phyloP scores from a whole-genome alignment of 2,113 vertebrate genomes.

The Bufo gargarizans region DNA sequence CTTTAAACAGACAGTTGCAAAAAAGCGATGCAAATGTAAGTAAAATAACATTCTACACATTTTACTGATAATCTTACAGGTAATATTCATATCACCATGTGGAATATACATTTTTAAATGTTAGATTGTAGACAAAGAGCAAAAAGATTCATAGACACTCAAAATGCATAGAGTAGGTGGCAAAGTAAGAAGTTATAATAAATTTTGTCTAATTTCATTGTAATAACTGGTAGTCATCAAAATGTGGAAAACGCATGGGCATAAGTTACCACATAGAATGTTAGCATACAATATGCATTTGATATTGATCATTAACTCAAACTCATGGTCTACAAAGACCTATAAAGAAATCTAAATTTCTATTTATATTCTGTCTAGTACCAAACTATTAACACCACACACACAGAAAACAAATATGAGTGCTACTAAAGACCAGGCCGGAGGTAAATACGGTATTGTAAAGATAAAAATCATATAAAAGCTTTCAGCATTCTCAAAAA shows the following conservation, averaged over 20 bases:
- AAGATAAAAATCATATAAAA: neutral
- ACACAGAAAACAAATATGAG: neutral
- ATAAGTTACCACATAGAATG: neutral
- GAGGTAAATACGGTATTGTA: too few species aligned
- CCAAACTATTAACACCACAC: neutral
- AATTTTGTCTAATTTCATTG: neutral
- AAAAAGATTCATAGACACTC: neutral
- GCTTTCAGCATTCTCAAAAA: neutral
- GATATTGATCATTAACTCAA: neutral
- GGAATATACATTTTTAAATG: neutral
- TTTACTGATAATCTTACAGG: neutral
- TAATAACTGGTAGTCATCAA: neutral
- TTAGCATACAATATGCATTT: neutral
- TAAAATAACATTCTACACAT: neutral
- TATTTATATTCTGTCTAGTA: neutral
- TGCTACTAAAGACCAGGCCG: neutral
- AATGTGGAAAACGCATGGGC: neutral
- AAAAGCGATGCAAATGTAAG: slow-evolving; percentile 72
- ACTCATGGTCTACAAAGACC: neutral
- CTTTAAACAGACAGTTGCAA: slow-evolving; percentile 59
- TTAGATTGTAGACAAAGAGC: neutral
- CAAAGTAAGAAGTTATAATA: neutral
- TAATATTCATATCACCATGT: neutral
- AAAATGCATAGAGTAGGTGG: neutral
- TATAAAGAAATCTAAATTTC: neutral